Evolutionary conservation across 2,797 vertebrate genomes (phyloP).

Genomic region (Prionace glauca): DNA sequence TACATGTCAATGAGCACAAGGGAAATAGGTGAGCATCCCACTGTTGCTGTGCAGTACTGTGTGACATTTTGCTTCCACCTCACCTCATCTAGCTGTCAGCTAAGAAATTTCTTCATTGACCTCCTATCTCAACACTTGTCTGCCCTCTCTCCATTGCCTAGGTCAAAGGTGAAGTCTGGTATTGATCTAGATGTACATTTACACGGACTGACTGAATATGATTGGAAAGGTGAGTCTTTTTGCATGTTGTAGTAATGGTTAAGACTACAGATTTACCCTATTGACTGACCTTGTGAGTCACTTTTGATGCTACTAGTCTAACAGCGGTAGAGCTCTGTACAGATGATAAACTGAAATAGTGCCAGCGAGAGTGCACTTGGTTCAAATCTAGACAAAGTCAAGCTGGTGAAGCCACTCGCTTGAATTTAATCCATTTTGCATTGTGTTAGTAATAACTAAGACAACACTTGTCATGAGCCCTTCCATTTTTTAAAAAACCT

Average conservation of each 20-base stretch:
- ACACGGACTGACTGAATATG: background rate
- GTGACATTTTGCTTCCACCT: background rate
- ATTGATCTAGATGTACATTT: background rate
- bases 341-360: background rate
- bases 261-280: background rate
- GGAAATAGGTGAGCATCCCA: background rate
- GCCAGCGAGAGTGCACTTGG: background rate
- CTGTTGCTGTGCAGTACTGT: background rate
- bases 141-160: background rate
- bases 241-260: background rate
- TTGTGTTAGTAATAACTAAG: background rate
- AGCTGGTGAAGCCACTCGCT: background rate
- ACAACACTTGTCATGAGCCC: background rate
- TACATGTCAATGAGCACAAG: background rate
- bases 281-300: background rate
- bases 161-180: background rate
- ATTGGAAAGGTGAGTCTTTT: background rate
- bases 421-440: background rate
- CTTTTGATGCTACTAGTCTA: background rate
- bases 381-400: background rate
- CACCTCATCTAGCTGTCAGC: background rate
- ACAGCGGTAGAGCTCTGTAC: background rate
- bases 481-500: background rate
- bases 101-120: background rate
- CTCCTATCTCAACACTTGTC: background rate